Percentiles rank a stretch among this genome's conserved stretches.
These are phyloP conservation scores for Aleiodes testaceus DNA, from an alignment of 2,888 invertebrate genomes.

Conservation along the genomic window DNA sequence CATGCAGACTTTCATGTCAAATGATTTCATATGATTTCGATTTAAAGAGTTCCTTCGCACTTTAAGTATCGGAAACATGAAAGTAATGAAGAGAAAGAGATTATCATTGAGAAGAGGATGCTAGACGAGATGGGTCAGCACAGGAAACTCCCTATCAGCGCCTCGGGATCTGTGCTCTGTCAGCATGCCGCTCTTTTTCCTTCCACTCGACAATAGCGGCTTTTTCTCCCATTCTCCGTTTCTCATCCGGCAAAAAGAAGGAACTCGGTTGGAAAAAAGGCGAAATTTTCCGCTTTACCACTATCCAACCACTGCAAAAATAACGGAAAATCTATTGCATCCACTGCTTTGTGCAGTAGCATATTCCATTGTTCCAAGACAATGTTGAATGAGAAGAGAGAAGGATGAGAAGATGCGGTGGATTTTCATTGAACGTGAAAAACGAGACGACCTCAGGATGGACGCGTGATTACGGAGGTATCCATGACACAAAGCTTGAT, in stretches of 20 bases:
- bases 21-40: too few relatives aligned
- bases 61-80: too few relatives aligned
- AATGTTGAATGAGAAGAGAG: constrained; percentile 11
- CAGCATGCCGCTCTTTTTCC: constrained; percentile 55
- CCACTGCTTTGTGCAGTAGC: constrained; percentile 13
- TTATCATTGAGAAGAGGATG: constrained; percentile 23
- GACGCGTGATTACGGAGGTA: constrained; percentile 46
- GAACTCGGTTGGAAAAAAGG: background rate
- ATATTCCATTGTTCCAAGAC: constrained; percentile 19
- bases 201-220: constrained; percentile 20
- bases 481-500: constrained; percentile 47
- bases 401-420: constrained; percentile 42
- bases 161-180: constrained; percentile 69
- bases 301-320: constrained; percentile 11
- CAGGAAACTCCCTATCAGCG: constrained; percentile 67
- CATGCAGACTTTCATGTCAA: too few relatives aligned
- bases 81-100: background rate
- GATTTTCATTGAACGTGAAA: constrained; percentile 39
- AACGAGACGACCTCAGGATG: constrained; percentile 37
- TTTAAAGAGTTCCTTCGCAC: too few relatives aligned
- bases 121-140: constrained; percentile 59
- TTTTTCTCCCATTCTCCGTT: constrained; percentile 6
- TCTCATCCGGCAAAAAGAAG: constrained; percentile 13
- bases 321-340: constrained; percentile 14
- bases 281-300: constrained; percentile 5